These are phyloP conservation scores for Brachionus asplanchnoidis DNA, from an alignment of 1,140 invertebrate species.

Conservation along the genomic window DNA sequence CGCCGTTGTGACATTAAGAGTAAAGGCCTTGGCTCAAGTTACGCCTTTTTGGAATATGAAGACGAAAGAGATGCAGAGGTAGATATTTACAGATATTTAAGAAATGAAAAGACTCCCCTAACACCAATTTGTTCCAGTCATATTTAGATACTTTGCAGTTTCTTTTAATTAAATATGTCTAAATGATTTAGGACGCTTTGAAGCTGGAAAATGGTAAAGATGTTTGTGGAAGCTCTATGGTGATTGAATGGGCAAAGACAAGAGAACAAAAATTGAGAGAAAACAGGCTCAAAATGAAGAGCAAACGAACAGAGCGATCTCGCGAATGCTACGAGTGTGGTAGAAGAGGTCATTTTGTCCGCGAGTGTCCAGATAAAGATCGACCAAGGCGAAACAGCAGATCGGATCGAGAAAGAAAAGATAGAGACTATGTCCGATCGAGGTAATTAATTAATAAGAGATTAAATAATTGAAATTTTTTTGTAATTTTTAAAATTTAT, in stretches of 20 bases:
- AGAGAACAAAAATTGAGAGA: slow-evolving; percentile 42
- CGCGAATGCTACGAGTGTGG: slow-evolving; percentile 74
- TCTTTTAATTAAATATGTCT: neutral
- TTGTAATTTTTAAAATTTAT: too few relatives aligned
- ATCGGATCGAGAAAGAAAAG: neutral
- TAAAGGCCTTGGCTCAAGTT: slow-evolving; percentile 44
- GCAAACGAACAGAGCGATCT: neutral
- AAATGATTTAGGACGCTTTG: slow-evolving; percentile 55
- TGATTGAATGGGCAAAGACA: slow-evolving; percentile 59
- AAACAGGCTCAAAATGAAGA: neutral
- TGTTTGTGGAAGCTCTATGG: slow-evolving; percentile 56
- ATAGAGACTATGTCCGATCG: neutral
- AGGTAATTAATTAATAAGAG: neutral
- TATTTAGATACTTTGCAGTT: too few relatives aligned
- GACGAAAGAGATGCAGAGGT: slow-evolving; percentile 49
- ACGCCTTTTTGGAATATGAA: slow-evolving; percentile 51
- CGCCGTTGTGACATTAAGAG: slow-evolving; percentile 48
- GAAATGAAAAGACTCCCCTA: too few relatives aligned
- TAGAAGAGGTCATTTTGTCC: slow-evolving; percentile 75
- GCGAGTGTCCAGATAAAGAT: slow-evolving; percentile 63
- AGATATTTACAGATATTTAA: slow-evolving; percentile 42
- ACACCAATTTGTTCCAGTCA: too few relatives aligned
- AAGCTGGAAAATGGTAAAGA: slow-evolving; percentile 59
- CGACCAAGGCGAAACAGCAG: neutral
- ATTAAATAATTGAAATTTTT: too few relatives aligned